Evolutionary conservation across 2,888 invertebrate genomes (phyloP), one percentile per base, ranked within the genome.

Genomic region (Hypomecis atomaria): DNA sequence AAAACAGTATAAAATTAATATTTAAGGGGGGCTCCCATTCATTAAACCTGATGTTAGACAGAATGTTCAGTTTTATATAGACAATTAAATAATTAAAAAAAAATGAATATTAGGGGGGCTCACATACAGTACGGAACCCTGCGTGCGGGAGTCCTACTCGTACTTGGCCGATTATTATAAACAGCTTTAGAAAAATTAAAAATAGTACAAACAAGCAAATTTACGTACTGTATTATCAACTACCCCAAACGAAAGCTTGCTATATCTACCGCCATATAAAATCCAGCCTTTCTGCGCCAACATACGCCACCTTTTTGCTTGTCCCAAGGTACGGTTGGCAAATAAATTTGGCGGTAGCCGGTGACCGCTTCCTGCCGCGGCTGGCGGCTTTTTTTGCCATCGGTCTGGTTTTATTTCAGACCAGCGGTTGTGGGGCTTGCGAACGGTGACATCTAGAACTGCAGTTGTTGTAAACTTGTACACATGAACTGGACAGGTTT

Each of bases 331-430:
- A 81, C 68, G 65, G 78, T 71, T 75, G 63, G 80, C 83, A 73
- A 85, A 86, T 87, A 87, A 86, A 86, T 87, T 86, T 82, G 81
- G 77, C 73, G 81, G 78, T 78, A 77, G 82, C 73, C 83, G 80
- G 78, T 84, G 86, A 84, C 86, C 86, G 77, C 85, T 83, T 85
- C 85, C 85, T 79, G 81, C 67, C 71, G 66, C 61, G 67, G 69
- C 66, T 52, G 72, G 63, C 62, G 62, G 71, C 74, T 78, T 79
- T 81, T 23, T 72, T 72, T 68, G 67, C 68, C 55, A 63, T 69
- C 62, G 76, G 64, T 65, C 65, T 66, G 70, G 57, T 71, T 79
- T 81, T 78, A 76, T 81, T 78, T 74, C 66, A 63, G 73, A 69
- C 60, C 69, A 76, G 76, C 75, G 77, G 76, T 77, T 79, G 77